Conservation (phyloP, 2,797 vertebrate genomes). For the Cygnus olor region DNA sequence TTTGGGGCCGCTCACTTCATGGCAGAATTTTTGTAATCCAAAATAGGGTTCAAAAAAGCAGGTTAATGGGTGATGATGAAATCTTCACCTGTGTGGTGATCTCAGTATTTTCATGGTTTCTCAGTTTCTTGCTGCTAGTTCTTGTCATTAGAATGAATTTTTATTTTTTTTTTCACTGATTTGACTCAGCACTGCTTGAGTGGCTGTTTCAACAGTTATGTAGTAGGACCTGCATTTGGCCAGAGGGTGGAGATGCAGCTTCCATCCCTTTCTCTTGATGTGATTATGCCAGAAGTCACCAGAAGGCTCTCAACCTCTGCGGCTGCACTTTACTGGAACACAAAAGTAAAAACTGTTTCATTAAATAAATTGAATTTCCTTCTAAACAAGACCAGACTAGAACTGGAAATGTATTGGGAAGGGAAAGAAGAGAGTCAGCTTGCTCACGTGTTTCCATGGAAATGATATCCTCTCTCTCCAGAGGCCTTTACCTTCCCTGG, state of each 20-base stretch:
- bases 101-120: neutral
- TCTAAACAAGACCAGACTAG: neutral
- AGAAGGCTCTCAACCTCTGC: neutral
- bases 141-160: neutral
- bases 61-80: neutral
- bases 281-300: neutral
- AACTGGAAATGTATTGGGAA: neutral
- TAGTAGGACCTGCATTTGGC: neutral
- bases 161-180: neutral
- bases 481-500: slow-evolving; percentile 2
- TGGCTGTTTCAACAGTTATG: neutral
- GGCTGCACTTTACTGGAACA: neutral
- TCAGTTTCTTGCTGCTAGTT: neutral
- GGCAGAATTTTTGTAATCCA: neutral
- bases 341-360: neutral
- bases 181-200: neutral
- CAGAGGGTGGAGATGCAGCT: neutral
- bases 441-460: neutral
- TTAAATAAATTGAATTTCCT: neutral
- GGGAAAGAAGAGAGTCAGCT: neutral
- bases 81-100: neutral
- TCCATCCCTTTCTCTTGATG: neutral
- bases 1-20: neutral
- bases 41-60: neutral
- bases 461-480: neutral